A percentile compares a stretch with the other conserved stretches of the same genome.
Evolutionary conservation across 2,797 vertebrate species (phyloP).

Genomic region (Aselliscus stoliczkanus): DNA sequence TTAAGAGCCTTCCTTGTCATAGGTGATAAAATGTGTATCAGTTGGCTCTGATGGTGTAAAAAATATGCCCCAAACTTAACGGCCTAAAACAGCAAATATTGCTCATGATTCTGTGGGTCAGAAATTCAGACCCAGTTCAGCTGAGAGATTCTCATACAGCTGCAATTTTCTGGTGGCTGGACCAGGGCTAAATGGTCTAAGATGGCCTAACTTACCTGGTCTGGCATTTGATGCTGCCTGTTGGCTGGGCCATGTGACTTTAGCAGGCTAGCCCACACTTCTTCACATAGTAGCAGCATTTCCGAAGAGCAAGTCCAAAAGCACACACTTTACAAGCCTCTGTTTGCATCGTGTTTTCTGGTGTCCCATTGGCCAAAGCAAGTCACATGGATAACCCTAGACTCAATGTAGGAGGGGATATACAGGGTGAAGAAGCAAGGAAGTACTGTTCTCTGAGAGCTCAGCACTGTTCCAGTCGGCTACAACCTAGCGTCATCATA

Average conservation of each 20-base stretch:
- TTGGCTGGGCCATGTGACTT: neutral
- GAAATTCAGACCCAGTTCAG: neutral
- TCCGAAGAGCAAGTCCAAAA: neutral
- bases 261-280: neutral
- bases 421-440: neutral
- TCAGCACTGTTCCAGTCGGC: accelerated
- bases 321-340: neutral
- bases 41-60: neutral
- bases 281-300: neutral
- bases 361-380: neutral
- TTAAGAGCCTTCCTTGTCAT: neutral
- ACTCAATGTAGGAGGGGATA: neutral
- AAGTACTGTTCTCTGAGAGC: neutral
- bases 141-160: neutral
- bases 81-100: neutral
- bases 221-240: neutral
- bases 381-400: neutral
- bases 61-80: neutral
- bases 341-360: neutral
- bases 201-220: neutral
- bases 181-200: neutral
- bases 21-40: neutral
- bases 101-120: neutral
- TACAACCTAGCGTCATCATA: neutral
- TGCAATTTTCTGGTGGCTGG: neutral